These are phyloP conservation scores for Eleginops maclovinus DNA, from an alignment of 2,113 vertebrate species.

Conservation along the genomic window DNA sequence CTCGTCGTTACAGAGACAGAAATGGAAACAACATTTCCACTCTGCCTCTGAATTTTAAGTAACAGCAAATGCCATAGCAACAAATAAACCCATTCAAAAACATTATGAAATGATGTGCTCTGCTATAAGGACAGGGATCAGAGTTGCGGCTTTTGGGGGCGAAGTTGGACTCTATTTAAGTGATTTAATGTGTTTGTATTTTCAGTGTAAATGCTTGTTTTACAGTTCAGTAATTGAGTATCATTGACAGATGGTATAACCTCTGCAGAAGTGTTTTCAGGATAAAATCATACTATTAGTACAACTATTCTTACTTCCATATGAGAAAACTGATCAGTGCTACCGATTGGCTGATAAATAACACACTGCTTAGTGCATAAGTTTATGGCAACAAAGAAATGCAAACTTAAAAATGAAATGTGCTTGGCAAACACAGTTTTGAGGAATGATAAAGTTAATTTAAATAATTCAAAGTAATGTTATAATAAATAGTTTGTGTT, in stretches of 20 bases:
- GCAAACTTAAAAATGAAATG: not conserved
- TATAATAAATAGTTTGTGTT: too few species aligned
- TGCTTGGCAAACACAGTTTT: not conserved
- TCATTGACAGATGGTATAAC: not conserved
- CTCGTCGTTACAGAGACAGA: conserved; percentile 36
- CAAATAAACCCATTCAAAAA: conserved; percentile 36
- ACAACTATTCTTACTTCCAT: too few species aligned
- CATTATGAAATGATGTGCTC: not conserved
- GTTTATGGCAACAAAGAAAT: not conserved
- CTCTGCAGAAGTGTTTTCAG: not conserved
- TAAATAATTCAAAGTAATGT: not conserved
- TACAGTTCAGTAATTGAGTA: not conserved
- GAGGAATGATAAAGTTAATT: not conserved
- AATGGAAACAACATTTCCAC: conserved; percentile 39
- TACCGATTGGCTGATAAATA: not conserved
- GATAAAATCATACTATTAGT: too few species aligned
- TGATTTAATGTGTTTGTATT: conserved; percentile 4
- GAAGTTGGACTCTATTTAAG: not conserved
- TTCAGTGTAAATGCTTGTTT: conserved; percentile 5
- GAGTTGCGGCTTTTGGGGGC: not conserved
- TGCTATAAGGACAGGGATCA: not conserved
- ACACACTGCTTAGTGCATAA: not conserved
- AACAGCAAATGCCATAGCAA: conserved; percentile 19
- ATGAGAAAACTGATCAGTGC: not conserved
- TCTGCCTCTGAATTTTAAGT: conserved; percentile 32